Percentiles rank a stretch among this genome's conserved stretches.
Evolutionary conservation across 2,888 invertebrate species (phyloP).

Genomic region (Torymus auratus): DNA sequence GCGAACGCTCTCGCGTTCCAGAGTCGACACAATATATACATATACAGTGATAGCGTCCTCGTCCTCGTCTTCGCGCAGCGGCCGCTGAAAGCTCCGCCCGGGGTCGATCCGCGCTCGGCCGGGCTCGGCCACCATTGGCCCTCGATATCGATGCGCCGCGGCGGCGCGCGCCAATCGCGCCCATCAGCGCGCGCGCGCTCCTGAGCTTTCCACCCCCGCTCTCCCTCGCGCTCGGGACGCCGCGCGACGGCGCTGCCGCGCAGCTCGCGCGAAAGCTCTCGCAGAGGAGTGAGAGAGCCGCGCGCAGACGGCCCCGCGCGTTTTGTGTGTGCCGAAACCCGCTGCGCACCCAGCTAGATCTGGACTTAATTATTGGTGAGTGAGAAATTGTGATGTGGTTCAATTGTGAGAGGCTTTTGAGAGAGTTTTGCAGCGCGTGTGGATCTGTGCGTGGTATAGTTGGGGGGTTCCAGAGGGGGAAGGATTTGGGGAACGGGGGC

Average conservation of each 20-base stretch:
- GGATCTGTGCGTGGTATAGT: too few relatives aligned
- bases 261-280: background rate
- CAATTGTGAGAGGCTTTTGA: too few relatives aligned
- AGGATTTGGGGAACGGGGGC: too few relatives aligned
- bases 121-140: conserved; percentile 62
- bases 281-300: conserved; percentile 43
- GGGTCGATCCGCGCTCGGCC: conserved; percentile 69
- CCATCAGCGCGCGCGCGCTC: conserved; percentile 70
- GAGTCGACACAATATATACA: background rate
- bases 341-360: conserved; percentile 72
- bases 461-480: too few relatives aligned
- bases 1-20: background rate
- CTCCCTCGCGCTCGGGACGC: conserved; percentile 23
- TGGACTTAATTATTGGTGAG: conserved; percentile 77
- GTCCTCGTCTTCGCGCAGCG: conserved; percentile 3
- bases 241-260: conserved; percentile 62
- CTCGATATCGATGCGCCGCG: conserved; percentile 79
- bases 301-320: conserved; percentile 46
- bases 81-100: conserved; percentile 71
- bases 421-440: too few relatives aligned
- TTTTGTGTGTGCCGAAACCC: conserved; percentile 67
- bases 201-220: conserved; percentile 34
- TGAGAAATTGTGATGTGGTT: conserved; percentile 49
- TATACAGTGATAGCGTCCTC: background rate
- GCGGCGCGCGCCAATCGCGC: conserved; percentile 59